Evolutionary conservation across 2,888 invertebrate genomes (phyloP).

Genomic region (Maniola hyperantus): DNA sequence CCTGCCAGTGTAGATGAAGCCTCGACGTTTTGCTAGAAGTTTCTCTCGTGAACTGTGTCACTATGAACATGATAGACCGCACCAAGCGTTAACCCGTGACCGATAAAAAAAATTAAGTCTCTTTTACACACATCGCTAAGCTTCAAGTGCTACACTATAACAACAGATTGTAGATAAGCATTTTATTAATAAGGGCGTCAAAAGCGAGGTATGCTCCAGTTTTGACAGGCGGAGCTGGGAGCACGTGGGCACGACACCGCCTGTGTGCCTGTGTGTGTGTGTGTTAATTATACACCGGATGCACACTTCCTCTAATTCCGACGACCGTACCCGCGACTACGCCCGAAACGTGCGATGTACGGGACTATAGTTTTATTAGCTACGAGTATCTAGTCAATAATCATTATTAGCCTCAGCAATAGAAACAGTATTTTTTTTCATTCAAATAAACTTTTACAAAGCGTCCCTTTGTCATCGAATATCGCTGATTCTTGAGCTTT

Average conservation of each 20-base stretch:
- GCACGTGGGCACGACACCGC: slow-evolving; percentile 43
- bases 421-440: no score
- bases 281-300: slow-evolving; percentile 61
- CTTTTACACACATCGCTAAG: slow-evolving; percentile 12
- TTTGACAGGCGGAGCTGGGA: slow-evolving; percentile 24
- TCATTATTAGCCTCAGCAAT: background rate
- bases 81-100: slow-evolving; percentile 3
- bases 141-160: background rate
- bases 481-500: no score
- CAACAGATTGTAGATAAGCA: slow-evolving; percentile 31
- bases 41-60: background rate
- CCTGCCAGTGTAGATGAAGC: no score
- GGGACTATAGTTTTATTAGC: slow-evolving; percentile 9
- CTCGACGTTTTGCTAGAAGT: no score
- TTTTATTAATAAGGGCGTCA: slow-evolving; percentile 27
- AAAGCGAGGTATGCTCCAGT: slow-evolving; percentile 23
- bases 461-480: no score
- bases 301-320: slow-evolving; percentile 55
- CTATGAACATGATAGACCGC: background rate
- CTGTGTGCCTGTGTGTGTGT: slow-evolving; percentile 37
- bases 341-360: slow-evolving; percentile 21
- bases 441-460: no score
- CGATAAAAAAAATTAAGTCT: background rate
- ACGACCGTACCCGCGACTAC: slow-evolving; percentile 26
- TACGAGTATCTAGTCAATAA: no score